Conservation (phyloP, 2,113 vertebrate genomes). For the Meleagris gallopavo region DNA sequence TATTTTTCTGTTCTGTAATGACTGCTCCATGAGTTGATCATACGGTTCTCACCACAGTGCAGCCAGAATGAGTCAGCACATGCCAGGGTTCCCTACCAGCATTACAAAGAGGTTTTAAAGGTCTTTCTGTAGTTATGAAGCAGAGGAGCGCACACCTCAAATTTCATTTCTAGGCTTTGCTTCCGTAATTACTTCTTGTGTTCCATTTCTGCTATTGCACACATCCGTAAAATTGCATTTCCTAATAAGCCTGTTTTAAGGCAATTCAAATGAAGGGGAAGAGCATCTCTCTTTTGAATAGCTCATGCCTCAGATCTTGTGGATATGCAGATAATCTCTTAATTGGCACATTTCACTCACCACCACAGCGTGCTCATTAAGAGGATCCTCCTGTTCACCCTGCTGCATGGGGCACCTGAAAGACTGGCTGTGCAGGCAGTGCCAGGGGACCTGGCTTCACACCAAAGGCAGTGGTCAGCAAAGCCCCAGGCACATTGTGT, state of each 20-base stretch:
- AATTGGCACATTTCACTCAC: background rate
- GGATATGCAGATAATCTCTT: conserved; percentile 24
- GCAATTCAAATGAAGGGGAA: background rate
- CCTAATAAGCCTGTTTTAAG: background rate
- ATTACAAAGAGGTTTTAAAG: background rate
- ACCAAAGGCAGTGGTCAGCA: background rate
- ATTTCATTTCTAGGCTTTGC: background rate
- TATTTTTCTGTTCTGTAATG: accelerated
- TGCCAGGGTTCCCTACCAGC: background rate
- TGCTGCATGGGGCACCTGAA: background rate
- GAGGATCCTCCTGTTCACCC: background rate
- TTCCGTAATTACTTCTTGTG: background rate
- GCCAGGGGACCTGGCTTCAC: background rate
- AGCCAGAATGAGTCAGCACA: background rate
- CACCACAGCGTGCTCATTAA: background rate
- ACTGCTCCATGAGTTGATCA: accelerated
- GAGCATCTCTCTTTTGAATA: background rate
- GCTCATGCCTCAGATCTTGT: background rate
- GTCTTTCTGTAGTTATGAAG: background rate
- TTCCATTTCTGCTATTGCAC: background rate
- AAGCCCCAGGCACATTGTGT: background rate
- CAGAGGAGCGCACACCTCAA: background rate
- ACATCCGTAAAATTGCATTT: accelerated
- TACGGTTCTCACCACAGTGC: accelerated
- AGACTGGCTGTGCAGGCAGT: background rate